Conservation (phyloP, 2,888 invertebrate genomes). For the Agapostemon virescens region DNA sequence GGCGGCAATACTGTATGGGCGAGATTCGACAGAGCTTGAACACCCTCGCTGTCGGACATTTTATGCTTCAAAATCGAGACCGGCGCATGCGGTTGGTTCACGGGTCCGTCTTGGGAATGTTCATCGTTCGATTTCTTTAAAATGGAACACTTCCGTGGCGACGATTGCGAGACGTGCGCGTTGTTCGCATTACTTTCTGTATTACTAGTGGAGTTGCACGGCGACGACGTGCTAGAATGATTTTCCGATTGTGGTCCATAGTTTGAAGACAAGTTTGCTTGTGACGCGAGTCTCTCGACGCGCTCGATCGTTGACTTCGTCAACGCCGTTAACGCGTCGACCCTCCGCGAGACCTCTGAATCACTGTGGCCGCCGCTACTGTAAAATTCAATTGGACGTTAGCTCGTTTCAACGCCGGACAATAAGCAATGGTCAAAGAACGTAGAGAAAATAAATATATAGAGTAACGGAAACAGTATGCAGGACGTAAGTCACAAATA, state of each 20-base stretch:
- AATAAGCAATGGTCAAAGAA: background rate
- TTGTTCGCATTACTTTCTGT: constrained; percentile 50
- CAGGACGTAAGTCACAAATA: constrained; percentile 18
- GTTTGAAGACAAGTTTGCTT: constrained; percentile 56
- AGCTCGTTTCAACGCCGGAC: background rate
- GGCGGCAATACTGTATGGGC: constrained; percentile 85
- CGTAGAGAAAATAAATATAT: background rate
- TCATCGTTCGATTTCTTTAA: constrained; percentile 65
- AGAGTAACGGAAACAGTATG: background rate
- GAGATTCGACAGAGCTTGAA: constrained; percentile 70
- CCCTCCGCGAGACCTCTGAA: constrained; percentile 82
- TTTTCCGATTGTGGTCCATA: constrained; percentile 41
- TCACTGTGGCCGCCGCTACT: constrained; percentile 64
- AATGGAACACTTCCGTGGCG: constrained; percentile 70
- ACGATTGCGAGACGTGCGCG: constrained; percentile 53
- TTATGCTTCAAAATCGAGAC: constrained; percentile 84
- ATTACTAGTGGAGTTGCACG: constrained; percentile 39
- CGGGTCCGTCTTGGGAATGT: constrained; percentile 55
- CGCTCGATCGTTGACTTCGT: constrained; percentile 86
- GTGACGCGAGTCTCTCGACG: constrained; percentile 83
- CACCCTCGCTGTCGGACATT: constrained; percentile 79
- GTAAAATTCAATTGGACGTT: constrained; percentile 17
- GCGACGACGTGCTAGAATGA: constrained; percentile 31
- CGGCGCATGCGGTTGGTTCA: constrained; percentile 75
- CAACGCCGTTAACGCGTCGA: constrained; percentile 85